These are phyloP conservation scores for Heptascelio sp. DNA, from an alignment of 2,888 invertebrate species.

Conservation along the genomic window DNA sequence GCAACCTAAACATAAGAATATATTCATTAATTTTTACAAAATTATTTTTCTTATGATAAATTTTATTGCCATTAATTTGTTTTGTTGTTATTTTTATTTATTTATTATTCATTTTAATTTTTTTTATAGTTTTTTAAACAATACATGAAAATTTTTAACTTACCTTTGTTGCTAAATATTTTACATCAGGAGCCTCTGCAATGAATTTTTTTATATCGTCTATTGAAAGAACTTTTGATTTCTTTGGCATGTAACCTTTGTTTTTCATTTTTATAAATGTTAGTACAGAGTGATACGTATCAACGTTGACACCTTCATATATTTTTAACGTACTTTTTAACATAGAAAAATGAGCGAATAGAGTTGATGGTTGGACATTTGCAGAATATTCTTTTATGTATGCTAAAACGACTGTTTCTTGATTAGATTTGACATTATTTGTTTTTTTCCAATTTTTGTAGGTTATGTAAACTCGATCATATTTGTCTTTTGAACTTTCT, in stretches of 20 bases:
- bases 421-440: background rate
- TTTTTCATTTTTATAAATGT: slow-evolving; percentile 7
- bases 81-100: background rate
- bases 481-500: background rate
- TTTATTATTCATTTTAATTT: background rate
- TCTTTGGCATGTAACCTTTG: slow-evolving; percentile 7
- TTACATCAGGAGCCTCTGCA: background rate
- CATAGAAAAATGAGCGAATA: background rate
- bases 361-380: background rate
- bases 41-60: too few species aligned
- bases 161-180: slow-evolving; percentile 5
- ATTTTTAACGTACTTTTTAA: background rate
- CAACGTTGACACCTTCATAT: background rate
- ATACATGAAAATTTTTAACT: background rate
- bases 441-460: slow-evolving; percentile 15
- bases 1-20: background rate
- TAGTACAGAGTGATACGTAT: background rate
- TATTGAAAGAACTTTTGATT: background rate
- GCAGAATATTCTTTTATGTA: background rate
- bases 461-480: background rate
- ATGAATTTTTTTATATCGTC: background rate
- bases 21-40: too few species aligned
- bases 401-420: background rate
- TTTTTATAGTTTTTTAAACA: background rate
- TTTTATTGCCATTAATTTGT: too few species aligned